Evolutionary conservation across 1,140 invertebrate genomes (phyloP), one percentile per base, ranked within the genome.

Genomic region (Ectropis grisescens): DNA sequence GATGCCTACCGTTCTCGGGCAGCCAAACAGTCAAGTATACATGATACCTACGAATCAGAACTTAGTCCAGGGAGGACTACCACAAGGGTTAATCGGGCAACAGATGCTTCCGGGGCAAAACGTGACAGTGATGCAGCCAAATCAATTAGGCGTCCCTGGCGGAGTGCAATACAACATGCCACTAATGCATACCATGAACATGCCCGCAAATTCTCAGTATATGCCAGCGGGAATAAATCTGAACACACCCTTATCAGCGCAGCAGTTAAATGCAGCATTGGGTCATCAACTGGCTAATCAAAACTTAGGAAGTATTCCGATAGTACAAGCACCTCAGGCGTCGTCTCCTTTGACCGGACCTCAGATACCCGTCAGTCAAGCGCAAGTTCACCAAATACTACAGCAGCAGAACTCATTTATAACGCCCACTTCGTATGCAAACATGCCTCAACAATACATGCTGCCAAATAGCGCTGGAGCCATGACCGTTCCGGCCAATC

Each of bases 41-140:
- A 80, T 80, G 75, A 80, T 80, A 41, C 75, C 75, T 2, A 48
- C 75, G 1, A 80, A 80, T 29, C 60, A 59, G 0, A 76, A 64
- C 28, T 40, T 76, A 13, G 58, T 76, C 26, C 71, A 76, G 39
- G 58, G 58, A 7, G 55, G 46, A 0, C 24, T 80, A 9, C 68
- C 66, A 2, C 59, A 58, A 1, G 66, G 70, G 0, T 16, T 80
- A 16, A 33, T 78, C 6, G 59, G 68, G 0, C 75, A 78, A 24
- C 72, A 80, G 47, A 52, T 80, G 5, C 29, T 78, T 0, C 72
- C 75, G 13, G 72, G 75, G 11, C 75, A 75, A 29, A 80, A 80
- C 13, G 75, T 78, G 0, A 80, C 75, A 0, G 71, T 80, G 0
- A 75, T 80, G 66, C 75, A 76, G 29, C 71, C 71, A 0, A 80